Evolutionary conservation across 2,888 invertebrate species (phyloP), one percentile per base, ranked within the genome.

Genomic region (Incurvaria masculella): DNA sequence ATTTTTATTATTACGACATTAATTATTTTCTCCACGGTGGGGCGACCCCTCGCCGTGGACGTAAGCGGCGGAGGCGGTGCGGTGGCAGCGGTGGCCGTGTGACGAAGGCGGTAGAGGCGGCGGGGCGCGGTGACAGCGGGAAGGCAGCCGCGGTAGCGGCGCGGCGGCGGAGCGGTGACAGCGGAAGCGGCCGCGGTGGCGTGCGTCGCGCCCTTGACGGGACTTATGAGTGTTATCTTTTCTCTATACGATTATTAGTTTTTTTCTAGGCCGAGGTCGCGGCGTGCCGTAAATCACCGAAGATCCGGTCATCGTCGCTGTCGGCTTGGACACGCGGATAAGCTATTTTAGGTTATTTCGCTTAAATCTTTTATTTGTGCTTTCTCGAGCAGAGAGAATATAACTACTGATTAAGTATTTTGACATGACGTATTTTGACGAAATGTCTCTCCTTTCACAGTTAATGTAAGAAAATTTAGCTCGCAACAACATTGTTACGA

Each of bases 1-100:
- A 41, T 41, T 41, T 41, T 41, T 41, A 41, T 41, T 41, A 41
- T 41, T 41, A n/a, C 41, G 16, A 41, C 41, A 41, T 41, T 41
- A 41, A 41, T 41, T 41, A 41, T 41, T 17, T 41, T 41, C 41
- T n/a, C 41, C 41, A 10, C 41, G n/a, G n/a, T n/a, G 33, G 33
- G 33, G 14, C 14, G 33, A n/a, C 33, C 10, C 23, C 5, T 4
- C 4, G 23, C 5, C 5, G 23, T 4, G 10, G 23, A 10, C 23
- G 23, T 4, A 14, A 8, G 33, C 33, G 33, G 33, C 33, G 33
- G 33, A 14, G 33, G 33, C 11, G 8, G 14, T 8, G 33, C 33
- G 23, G 10, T 10, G 10, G 5, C 23, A 23, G 23, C 23, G 33
- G 14, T 33, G 33, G 33, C 33, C 10, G 5, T 4, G 23, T 6